Conservation (phyloP, 2,888 invertebrate genomes). For the Zonitis immaculata region DNA sequence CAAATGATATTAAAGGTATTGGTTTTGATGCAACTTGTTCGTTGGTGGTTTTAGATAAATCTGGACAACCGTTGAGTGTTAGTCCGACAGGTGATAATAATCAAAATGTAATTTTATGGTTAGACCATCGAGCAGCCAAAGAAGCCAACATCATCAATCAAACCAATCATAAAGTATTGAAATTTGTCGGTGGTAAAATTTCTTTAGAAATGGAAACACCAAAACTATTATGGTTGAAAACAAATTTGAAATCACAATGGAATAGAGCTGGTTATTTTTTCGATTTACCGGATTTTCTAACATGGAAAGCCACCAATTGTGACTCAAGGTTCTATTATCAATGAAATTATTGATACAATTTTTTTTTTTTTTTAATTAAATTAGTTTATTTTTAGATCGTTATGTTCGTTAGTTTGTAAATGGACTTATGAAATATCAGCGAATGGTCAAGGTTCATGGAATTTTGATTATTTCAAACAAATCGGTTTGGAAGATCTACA, state of each 20-base stretch:
- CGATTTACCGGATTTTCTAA: conserved; percentile 90
- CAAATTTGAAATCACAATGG: conserved; percentile 62
- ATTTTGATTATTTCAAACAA: conserved; percentile 61
- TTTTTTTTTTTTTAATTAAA: no score
- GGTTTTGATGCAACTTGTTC: conserved; percentile 97
- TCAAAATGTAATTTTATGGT: conserved; percentile 86
- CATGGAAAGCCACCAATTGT: conserved; percentile 83
- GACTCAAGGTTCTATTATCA: no score
- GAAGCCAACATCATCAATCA: conserved; percentile 80
- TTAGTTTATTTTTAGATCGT: no score
- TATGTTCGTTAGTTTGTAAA: conserved; percentile 91
- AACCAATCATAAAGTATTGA: conserved; percentile 67
- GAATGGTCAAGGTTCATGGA: conserved; percentile 63
- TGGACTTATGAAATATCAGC: conserved; percentile 80
- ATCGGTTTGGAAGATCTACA: conserved; percentile 74
- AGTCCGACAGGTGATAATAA: conserved; percentile 63
- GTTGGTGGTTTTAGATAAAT: conserved; percentile 70
- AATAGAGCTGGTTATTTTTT: conserved; percentile 69
- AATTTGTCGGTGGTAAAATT: conserved; percentile 86
- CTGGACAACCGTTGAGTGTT: conserved; percentile 66
- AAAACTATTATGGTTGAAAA: conserved; percentile 90
- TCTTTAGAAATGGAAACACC: conserved; percentile 97
- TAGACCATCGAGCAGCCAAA: conserved; percentile 81
- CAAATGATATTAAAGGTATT: conserved; percentile 68
- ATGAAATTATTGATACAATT: no score